phyloP scores from a whole-genome alignment of 2,797 vertebrate genomes.

The Acanthornis magna region DNA sequence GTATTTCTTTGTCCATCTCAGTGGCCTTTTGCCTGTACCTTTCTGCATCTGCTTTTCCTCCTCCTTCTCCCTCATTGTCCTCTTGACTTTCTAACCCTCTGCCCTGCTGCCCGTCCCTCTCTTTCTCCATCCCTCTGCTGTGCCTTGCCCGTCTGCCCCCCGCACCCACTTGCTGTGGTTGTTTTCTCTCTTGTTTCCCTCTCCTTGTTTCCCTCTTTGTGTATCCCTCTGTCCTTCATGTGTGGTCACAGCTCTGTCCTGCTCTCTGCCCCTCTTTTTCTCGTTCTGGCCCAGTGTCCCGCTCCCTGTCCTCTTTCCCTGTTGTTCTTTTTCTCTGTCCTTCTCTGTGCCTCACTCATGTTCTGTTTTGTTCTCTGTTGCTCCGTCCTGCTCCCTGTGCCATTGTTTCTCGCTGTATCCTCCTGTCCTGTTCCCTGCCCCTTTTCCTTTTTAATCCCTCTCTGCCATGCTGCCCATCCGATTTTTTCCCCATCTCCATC shows the following conservation, averaged over 20 bases:
- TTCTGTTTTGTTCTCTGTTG: not conserved
- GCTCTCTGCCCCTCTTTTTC: not conserved
- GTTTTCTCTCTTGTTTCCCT: too few relatives aligned
- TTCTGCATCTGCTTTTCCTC: not conserved
- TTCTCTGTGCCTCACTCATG: not conserved
- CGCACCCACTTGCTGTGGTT: accelerated
- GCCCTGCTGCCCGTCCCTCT: not conserved
- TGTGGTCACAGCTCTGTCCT: not conserved
- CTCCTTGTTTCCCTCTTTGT: not conserved
- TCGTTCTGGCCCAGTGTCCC: not conserved
- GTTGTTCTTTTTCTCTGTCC: not conserved
- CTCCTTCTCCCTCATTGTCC: not conserved
- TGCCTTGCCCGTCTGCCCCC: not conserved
- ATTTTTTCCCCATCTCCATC: not conserved
- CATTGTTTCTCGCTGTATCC: not conserved
- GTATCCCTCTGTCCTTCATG: not conserved
- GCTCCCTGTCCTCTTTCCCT: not conserved
- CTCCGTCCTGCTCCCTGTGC: not conserved
- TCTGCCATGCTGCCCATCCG: not conserved
- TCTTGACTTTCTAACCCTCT: not conserved
- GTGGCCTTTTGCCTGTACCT: not conserved
- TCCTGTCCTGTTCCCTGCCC: too few relatives aligned
- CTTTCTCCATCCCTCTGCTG: too few relatives aligned
- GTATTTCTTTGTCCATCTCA: not conserved
- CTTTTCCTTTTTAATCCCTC: not conserved